Conservation (phyloP, 2,888 invertebrate species). For the Cryptops parisi region DNA sequence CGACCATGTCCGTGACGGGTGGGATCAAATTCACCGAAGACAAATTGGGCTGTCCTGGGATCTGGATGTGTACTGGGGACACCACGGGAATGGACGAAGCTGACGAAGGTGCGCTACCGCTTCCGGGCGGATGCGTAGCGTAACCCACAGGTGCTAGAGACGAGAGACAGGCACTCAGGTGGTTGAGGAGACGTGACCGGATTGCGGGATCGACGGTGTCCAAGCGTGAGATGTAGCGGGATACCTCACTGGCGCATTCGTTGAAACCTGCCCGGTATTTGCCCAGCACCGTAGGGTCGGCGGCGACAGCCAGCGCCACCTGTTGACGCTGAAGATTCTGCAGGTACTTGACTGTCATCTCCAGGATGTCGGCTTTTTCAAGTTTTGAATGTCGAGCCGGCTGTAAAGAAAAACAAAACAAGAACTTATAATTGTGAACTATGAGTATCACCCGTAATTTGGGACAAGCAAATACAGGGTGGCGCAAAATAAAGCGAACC, state of each 20-base stretch:
- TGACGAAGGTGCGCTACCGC: neutral
- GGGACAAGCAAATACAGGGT: no score
- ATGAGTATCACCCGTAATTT: no score
- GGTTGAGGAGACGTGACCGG: conserved; percentile 7
- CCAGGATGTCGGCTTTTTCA: conserved; percentile 91
- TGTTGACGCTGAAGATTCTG: conserved; percentile 76
- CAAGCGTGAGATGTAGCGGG: conserved; percentile 41
- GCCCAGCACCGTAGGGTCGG: conserved; percentile 67
- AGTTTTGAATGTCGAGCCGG: conserved; percentile 86
- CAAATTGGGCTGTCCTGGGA: neutral
- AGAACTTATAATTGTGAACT: no score
- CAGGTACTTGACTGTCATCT: conserved; percentile 90
- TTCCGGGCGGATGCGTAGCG: neutral
- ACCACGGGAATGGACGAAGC: neutral
- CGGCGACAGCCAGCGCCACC: conserved; percentile 60
- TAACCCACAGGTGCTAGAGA: neutral
- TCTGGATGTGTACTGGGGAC: conserved; percentile 8
- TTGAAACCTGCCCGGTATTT: conserved; percentile 77
- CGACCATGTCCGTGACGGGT: conserved; percentile 8
- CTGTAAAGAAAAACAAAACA: conserved; percentile 43
- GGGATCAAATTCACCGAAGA: conserved; percentile 2
- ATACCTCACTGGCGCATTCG: conserved; percentile 75
- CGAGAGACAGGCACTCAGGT: neutral
- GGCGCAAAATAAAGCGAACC: no score
- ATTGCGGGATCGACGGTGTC: conserved; percentile 1